Base-by-base conservation (phyloP, 2,888 invertebrate species). In the Parelbella ahira region DNA sequence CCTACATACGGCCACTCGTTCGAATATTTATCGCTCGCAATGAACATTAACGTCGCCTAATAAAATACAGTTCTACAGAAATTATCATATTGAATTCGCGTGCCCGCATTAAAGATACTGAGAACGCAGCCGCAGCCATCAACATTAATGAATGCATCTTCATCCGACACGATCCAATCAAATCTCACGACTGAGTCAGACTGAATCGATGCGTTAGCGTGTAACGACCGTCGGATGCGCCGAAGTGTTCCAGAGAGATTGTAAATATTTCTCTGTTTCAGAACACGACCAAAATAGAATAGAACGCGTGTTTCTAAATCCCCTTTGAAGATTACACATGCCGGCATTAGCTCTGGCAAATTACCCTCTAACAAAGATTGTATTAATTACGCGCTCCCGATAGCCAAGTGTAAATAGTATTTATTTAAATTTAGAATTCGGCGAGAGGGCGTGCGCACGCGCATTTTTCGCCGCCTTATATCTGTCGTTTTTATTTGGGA, bases 211-310 rank as follows among this genome's bases (percentile, higher is more conserved):
- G 83, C 84, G 81, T 74, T 74, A 67, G 76, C 79, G 70, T 70
- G 64, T 81, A 80, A 86, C 83, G 84, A 79, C 75, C 78, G 71
- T 82, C 86, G 84, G 87, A 87, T 86, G 84, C 83, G 87, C 78
- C 79, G 83, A 81, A 86, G 87, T 86, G 83, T 78, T 83, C 72
- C 76, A 76, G 75, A 74, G 79, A 80, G 84, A 84, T 86, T 86
- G 87, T 86, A 87, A 87, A 87, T 86, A 87, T 86, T 87, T 82
- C 86, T 82, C 84, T 86, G 86, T 86, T 87, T 83, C 82, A 73
- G 82, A 81, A 84, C 82, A 64, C 73, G 78, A 82, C 86, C 65
- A 72, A 86, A 87, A 87, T 87, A 87, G 86, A 84, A 75, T 74
- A 84, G 86, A 76, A 84, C 86, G 86, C 82, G 78, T 84, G 87